These are phyloP conservation scores for Apodemus agrarius DNA, from an alignment of 2,797 vertebrate species.

Conservation along the genomic window DNA sequence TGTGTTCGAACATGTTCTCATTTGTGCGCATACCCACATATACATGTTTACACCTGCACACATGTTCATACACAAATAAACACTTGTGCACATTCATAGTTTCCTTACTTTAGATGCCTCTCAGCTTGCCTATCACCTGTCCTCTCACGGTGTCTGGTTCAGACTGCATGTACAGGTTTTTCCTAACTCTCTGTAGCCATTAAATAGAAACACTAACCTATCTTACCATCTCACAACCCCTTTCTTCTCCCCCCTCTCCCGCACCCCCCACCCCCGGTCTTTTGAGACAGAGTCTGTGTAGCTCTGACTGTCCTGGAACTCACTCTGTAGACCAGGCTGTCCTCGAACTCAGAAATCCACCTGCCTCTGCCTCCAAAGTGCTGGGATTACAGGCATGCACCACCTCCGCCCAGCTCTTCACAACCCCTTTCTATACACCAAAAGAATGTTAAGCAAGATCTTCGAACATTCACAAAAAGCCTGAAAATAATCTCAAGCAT, in stretches of 20 bases:
- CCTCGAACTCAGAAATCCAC: too few relatives aligned
- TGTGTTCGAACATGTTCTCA: not conserved
- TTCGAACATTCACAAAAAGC: constrained; percentile 10
- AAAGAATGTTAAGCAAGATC: constrained; percentile 5
- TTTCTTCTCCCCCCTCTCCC: too few relatives aligned
- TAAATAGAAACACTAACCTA: constrained; percentile 22
- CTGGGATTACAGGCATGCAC: too few relatives aligned
- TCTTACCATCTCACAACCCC: too few relatives aligned
- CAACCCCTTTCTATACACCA: not conserved
- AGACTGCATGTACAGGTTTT: not conserved
- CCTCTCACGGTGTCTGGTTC: not conserved
- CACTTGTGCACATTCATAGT: not conserved
- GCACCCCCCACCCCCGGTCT: too few relatives aligned
- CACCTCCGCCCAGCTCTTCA: not conserved
- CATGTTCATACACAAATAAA: not conserved
- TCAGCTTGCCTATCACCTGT: not conserved
- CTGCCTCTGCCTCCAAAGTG: too few relatives aligned
- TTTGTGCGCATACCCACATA: not conserved
- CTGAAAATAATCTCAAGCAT: not conserved
- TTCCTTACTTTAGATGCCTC: not conserved
- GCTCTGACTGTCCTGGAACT: too few relatives aligned
- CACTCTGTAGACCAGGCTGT: too few relatives aligned
- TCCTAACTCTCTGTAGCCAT: not conserved
- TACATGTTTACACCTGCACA: not conserved
- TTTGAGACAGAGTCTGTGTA: too few relatives aligned